Evolutionary conservation across 2,797 vertebrate species (phyloP), one percentile per base, ranked within the genome.

Genomic region (Buceros bicornis): DNA sequence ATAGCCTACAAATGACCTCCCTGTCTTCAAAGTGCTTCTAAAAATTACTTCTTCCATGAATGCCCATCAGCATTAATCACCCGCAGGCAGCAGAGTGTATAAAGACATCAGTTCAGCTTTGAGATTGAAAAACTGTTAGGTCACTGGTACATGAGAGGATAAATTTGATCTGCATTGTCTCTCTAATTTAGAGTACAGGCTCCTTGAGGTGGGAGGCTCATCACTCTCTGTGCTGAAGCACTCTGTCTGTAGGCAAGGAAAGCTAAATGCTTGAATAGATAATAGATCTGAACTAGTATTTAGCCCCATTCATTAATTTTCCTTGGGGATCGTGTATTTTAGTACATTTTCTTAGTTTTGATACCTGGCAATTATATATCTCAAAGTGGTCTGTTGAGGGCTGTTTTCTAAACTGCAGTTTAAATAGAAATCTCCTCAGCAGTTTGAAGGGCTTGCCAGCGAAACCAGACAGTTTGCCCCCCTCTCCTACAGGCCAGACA

Each of bases 1-100:
- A 93, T 3, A 90, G 93, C 70, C 87, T 95, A 71, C 79, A 88
- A 84, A 95, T 53, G 65, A 95, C 93, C 89, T 93, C 76, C 40
- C 28, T 84, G 61, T 62, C 89, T 92, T 94, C 89, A 79, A 95
- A 96, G 91, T 74, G 93, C 87, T 96, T 95, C 78, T 94, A 61
- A 89, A 94, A 88, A 88, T 54, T 10, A 62, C 67, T 89, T 79
- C 84, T 69, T 70, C 85, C 54, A 48, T 29, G 82, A 82, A 93
- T 70, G 82, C 67, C 85, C 86, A 66, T 90, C 84, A 82, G 72
- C 91, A 86, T 95, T 96, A 95, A 96, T 95, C 95, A 96, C 50
- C 35, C 84, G 78, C 37, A 81, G 87, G 89, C 95, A 95, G 84
- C 81, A 78, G 81, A 48, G 65, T 95, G 77, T 79, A 90, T 89